phyloP scores from a whole-genome alignment of 2,888 invertebrate species.

The Eilema caniola region DNA sequence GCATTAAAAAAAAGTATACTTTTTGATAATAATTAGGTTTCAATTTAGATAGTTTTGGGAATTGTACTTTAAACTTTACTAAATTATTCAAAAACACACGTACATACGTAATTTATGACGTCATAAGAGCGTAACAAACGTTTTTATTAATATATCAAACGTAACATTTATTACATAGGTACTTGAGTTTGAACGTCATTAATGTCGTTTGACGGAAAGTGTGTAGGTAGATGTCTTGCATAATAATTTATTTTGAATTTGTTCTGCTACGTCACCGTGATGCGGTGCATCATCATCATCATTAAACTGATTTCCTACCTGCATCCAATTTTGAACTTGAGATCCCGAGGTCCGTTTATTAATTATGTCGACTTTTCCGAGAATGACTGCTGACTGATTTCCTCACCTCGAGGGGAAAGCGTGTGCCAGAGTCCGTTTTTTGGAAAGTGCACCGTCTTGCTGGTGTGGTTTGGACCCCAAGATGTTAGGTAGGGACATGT shows the following conservation, averaged over 20 bases:
- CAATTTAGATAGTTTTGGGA: background rate
- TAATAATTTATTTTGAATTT: background rate
- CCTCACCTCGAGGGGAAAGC: too few species aligned
- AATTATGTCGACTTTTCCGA: too few species aligned
- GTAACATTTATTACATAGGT: background rate
- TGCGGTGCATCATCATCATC: background rate
- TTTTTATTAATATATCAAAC: background rate
- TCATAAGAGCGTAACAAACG: background rate
- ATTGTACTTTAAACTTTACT: too few species aligned
- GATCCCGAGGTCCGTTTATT: too few species aligned
- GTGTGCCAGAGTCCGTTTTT: too few species aligned
- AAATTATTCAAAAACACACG: constrained; percentile 28
- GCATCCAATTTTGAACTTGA: too few species aligned
- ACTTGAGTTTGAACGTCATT: background rate
- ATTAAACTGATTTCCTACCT: too few species aligned
- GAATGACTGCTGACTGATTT: too few species aligned
- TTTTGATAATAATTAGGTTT: background rate
- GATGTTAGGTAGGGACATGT: too few species aligned
- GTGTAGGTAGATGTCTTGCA: background rate
- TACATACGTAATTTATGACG: constrained; percentile 5
- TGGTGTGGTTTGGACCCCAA: too few species aligned
- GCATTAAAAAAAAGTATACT: constrained; percentile 11
- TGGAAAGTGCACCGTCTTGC: too few species aligned
- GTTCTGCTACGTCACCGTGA: background rate
- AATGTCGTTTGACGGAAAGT: background rate